A percentile compares a stretch with the other conserved stretches of the same genome.
Evolutionary conservation across 2,113 vertebrate genomes (phyloP).

Genomic region (Deroptyus accipitrinus): DNA sequence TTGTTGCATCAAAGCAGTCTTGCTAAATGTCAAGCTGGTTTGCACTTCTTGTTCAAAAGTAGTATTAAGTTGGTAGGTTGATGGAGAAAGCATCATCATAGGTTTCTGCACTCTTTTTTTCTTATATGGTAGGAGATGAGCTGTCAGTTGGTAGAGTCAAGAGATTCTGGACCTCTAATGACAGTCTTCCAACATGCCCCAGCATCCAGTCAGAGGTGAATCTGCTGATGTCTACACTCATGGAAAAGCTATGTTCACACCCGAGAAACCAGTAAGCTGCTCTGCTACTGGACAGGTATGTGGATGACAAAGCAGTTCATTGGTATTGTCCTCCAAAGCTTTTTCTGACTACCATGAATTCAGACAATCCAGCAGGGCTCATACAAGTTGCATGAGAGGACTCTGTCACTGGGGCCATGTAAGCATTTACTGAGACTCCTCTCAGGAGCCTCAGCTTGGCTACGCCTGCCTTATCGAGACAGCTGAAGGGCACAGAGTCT

Average conservation of each 20-base stretch:
- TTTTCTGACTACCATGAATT: not conserved
- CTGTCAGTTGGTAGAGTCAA: not conserved
- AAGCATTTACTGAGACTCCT: not conserved
- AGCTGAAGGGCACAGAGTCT: not conserved
- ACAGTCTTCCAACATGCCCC: not conserved
- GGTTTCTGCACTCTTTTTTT: not conserved
- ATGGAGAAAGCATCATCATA: not conserved
- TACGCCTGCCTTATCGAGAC: not conserved
- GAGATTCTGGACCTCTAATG: not conserved
- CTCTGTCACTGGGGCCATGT: not conserved
- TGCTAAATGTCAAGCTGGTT: constrained; percentile 18
- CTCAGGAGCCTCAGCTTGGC: not conserved
- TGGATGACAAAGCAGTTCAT: not conserved
- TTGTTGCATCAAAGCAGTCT: constrained; percentile 38
- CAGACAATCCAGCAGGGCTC: not conserved
- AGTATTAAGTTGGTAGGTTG: not conserved
- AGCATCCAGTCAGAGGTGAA: not conserved
- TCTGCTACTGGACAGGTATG: not conserved
- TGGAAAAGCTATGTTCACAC: not conserved
- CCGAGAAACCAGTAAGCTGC: not conserved
- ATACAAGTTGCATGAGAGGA: not conserved
- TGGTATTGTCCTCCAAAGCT: not conserved
- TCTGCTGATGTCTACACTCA: not conserved
- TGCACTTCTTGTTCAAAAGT: constrained; percentile 1
- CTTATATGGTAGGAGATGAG: not conserved